A percentile compares a stretch with the other conserved stretches of the same genome.
Conservation (phyloP, 2,888 invertebrate genomes). For the Ophion slaviceki region DNA sequence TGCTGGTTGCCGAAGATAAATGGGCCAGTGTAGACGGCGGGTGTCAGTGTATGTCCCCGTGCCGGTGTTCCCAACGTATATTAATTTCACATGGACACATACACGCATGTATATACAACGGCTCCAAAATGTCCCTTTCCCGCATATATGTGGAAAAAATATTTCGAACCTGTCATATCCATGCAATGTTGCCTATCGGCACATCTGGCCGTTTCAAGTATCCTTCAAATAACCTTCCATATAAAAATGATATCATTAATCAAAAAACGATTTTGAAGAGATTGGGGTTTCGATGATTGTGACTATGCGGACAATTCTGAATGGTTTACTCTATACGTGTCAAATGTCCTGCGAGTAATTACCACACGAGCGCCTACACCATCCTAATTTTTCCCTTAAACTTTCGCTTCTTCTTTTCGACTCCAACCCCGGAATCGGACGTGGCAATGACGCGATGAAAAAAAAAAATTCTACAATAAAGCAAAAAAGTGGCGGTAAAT, state of each 20-base stretch:
- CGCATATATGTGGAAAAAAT: background rate
- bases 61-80: constrained; percentile 8
- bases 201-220: background rate
- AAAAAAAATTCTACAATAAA: background rate
- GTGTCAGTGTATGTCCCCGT: constrained; percentile 22
- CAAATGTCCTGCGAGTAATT: too few relatives aligned
- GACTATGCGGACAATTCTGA: too few relatives aligned
- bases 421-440: background rate
- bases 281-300: too few relatives aligned
- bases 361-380: too few relatives aligned
- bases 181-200: background rate
- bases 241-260: background rate
- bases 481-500: too few relatives aligned
- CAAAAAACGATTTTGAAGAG: too few relatives aligned
- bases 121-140: background rate
- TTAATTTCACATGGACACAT: background rate
- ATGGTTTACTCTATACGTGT: too few relatives aligned
- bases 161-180: too few relatives aligned
- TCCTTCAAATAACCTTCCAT: background rate
- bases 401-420: background rate
- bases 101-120: background rate
- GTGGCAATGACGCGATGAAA: background rate
- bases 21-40: constrained; percentile 29
- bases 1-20: constrained; percentile 56
- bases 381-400: background rate